Evolutionary conservation across 2,797 vertebrate species (phyloP), one percentile per base, ranked within the genome.

Genomic region (Glossophaga mutica): DNA sequence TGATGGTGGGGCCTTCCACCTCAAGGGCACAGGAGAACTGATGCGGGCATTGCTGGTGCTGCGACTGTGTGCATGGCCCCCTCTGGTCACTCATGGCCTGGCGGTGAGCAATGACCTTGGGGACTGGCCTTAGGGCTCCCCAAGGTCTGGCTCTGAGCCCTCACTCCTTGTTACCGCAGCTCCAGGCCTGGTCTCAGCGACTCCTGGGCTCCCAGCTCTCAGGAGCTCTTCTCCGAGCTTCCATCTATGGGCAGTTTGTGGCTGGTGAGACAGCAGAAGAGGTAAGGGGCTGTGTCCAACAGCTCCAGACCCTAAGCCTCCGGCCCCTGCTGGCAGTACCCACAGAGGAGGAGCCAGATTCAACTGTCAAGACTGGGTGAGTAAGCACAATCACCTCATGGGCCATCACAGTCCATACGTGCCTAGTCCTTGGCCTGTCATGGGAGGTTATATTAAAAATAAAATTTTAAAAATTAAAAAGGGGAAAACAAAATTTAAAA

Each of bases 201-300:
- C 83, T 99, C 62, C 96, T 99, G 93, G 99, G 99, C 10, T 98
- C 86, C 86, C 96, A 97, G 34, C 97, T 98, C 6, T 99, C 99
- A 0, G 97, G 98, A 0, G 57, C 98, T 2, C 83, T 99, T 24
- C 97, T 99, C 82, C 98, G 98, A 18, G 98, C 98, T 42, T 99
- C 99, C 2, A 97, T 99, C 50, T 99, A 99, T 0, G 99, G 99
- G 50, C 99, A 99, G 98, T 99, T 99, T 97, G 99, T 99, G 95
- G 99, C 99, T 0, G 99, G 99, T 1, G 99, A 99, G 98, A 99
- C 98, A 0, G 98, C 98, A 57, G 90, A 52, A 0, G 99, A 99
- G 98, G 99, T 99, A 93, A 97, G 93, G 65, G 94, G 67, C 44
- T 99, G 98, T 12, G 98, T 99, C 97, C 98, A 96, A 88, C 98